These are phyloP conservation scores for Equus quagga DNA, from an alignment of 2,113 vertebrate species.

Conservation along the genomic window DNA sequence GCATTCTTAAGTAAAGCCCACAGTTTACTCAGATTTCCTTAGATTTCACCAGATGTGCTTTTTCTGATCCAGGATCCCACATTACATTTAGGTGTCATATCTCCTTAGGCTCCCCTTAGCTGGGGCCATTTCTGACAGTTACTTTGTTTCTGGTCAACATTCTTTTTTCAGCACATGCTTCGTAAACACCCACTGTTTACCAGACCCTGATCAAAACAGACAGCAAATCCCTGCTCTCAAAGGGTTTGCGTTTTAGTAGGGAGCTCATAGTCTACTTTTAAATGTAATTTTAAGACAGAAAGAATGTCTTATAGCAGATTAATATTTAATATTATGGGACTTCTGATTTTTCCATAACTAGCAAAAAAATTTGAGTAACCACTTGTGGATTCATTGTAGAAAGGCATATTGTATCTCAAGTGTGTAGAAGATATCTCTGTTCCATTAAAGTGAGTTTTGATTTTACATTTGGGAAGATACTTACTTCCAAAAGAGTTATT, in stretches of 20 bases:
- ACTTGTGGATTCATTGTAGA: background rate
- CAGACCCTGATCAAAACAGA: background rate
- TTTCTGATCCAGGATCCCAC: background rate
- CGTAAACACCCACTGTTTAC: background rate
- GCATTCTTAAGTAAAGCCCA: background rate
- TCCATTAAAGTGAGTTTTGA: background rate
- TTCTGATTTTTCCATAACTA: background rate
- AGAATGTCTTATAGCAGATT: background rate
- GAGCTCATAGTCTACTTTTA: background rate
- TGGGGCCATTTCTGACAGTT: background rate
- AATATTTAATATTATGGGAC: background rate
- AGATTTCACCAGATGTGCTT: background rate
- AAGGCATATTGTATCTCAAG: background rate
- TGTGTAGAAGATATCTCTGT: background rate
- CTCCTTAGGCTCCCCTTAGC: background rate
- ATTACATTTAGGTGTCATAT: rapidly evolving
- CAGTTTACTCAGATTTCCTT: background rate
- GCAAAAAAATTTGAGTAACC: background rate
- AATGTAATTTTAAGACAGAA: constrained; percentile 6
- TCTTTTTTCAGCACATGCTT: background rate
- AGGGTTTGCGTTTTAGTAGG: background rate
- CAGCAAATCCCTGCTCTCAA: background rate
- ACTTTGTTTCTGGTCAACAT: background rate
- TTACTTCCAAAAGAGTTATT: background rate
- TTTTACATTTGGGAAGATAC: background rate